phyloP scores from a whole-genome alignment of 2,797 vertebrate genomes.

The Sebastes glaucus region DNA sequence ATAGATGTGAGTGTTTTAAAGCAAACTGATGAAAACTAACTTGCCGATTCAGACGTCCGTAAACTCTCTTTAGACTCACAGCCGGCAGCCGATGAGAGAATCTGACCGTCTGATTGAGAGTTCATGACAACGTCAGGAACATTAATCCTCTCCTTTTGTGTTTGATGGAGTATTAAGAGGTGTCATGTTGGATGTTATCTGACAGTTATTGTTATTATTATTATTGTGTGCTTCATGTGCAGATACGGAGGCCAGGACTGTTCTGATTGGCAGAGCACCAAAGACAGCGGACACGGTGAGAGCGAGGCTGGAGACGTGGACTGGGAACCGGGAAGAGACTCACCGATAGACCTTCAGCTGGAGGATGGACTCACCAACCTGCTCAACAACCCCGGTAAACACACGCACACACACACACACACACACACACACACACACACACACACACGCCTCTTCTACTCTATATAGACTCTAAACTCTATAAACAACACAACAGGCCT shows the following conservation, averaged over 20 bases:
- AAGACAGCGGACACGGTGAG: slow-evolving; percentile 90
- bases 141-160: background rate
- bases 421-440: too few species aligned
- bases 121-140: background rate
- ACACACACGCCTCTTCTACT: too few species aligned
- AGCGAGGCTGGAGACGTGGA: slow-evolving; percentile 89
- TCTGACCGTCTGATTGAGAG: background rate
- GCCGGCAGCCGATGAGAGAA: too few species aligned
- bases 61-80: too few species aligned
- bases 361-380: slow-evolving; percentile 88
- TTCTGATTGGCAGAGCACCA: slow-evolving; percentile 86
- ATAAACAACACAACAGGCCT: too few species aligned
- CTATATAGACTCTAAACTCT: too few species aligned
- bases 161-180: background rate
- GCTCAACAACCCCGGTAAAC: slow-evolving; percentile 84
- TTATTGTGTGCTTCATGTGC: background rate
- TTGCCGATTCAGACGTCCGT: too few species aligned
- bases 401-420: background rate
- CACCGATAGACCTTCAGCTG: slow-evolving; percentile 86
- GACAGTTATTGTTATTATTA: background rate
- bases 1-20: too few species aligned
- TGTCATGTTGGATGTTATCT: background rate
- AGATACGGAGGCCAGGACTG: slow-evolving; percentile 86
- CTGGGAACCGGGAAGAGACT: slow-evolving; percentile 86
- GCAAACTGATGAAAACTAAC: too few species aligned